Base-by-base conservation (phyloP, 2,888 invertebrate genomes). In the Globia sparganii region DNA sequence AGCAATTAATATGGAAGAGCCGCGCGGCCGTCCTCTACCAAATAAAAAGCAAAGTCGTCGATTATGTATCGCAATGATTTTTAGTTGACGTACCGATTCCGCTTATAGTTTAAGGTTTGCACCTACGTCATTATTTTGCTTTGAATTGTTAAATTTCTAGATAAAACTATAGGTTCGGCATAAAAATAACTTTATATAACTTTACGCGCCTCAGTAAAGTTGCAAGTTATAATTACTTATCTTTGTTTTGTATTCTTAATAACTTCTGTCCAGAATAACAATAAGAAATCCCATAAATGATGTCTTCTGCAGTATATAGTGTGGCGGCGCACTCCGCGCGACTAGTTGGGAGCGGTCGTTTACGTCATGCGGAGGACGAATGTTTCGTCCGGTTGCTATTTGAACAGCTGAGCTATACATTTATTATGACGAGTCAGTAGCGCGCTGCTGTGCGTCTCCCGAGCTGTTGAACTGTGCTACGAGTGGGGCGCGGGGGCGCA, bases 391-490 rank as follows among this genome's bases (percentile, higher is more conserved):
- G n/a, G 4, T n/a, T 37, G 37, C 18, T 34, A 34, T 62, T 25
- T 37, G 28, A 18, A 9, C 25, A 18, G 37, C 8, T 25, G 25
- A 37, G 34, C 34, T 62, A 25, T 25, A 62, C 34, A 15, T 62
- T 15, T 62, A 62, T 6, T 37, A 62, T 37, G 8, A 64, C 4
- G 40, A 40, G 40, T 40, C 18, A n/a, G n/a, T n/a, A 64, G 37
- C n/a, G 40, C 4, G 18, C 18, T 37, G 62, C 37, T 37, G 15
- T 21, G 46, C 37, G 6, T 6, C 25, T n/a, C 9, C 31, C 28
- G 28, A 40, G 8, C 6, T 37, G 9, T 40, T 58, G 31, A 43
- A 28, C 76, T 76, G 77, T 25, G 15, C 67, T 40, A 61, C n/a
- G 66, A 59, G 71, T 9, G 56, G n/a, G 9, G 59, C 2, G 15